These are phyloP conservation scores for Acanthopagrus latus DNA, from an alignment of 2,797 vertebrate species.

Conservation along the genomic window DNA sequence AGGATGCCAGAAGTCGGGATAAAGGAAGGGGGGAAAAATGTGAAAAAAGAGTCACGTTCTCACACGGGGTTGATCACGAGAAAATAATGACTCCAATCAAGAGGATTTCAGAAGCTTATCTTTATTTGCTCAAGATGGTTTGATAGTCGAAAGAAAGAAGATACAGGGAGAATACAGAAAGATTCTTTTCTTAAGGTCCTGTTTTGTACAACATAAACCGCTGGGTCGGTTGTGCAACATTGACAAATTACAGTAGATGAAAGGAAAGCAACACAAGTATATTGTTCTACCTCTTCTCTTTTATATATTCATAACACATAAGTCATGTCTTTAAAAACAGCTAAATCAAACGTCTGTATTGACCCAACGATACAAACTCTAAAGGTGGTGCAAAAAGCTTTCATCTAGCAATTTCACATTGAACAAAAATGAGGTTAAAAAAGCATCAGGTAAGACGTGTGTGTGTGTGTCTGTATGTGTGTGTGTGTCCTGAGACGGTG, in stretches of 20 bases:
- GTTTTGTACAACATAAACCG: constrained; percentile 61
- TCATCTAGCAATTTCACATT: constrained; percentile 46
- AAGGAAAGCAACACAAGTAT: constrained; percentile 68
- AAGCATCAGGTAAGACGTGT: constrained; percentile 52
- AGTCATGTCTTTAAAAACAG: constrained; percentile 64
- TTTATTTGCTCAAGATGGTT: constrained; percentile 85
- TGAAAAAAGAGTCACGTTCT: constrained; percentile 40
- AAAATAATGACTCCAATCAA: constrained; percentile 49
- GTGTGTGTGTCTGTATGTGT: constrained; percentile 26
- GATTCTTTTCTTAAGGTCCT: constrained; percentile 55
- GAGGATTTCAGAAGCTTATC: constrained; percentile 79
- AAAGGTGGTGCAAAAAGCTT: constrained; percentile 69
- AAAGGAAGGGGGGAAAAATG: constrained; percentile 39
- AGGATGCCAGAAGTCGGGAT: constrained; percentile 53
- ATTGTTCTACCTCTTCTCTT: constrained; percentile 39
- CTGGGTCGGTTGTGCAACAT: constrained; percentile 71
- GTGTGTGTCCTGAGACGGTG: constrained; percentile 77
- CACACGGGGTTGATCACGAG: constrained; percentile 32
- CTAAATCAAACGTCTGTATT: constrained; percentile 56
- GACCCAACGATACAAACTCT: constrained; percentile 60
- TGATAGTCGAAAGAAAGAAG: constrained; percentile 71
- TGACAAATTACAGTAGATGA: constrained; percentile 59
- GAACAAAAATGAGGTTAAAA: constrained; percentile 57
- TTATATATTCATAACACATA: constrained; percentile 57
- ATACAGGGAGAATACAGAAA: constrained; percentile 70